Base-by-base conservation (phyloP, 2,113 vertebrate genomes). In the Sorex fumeus region DNA sequence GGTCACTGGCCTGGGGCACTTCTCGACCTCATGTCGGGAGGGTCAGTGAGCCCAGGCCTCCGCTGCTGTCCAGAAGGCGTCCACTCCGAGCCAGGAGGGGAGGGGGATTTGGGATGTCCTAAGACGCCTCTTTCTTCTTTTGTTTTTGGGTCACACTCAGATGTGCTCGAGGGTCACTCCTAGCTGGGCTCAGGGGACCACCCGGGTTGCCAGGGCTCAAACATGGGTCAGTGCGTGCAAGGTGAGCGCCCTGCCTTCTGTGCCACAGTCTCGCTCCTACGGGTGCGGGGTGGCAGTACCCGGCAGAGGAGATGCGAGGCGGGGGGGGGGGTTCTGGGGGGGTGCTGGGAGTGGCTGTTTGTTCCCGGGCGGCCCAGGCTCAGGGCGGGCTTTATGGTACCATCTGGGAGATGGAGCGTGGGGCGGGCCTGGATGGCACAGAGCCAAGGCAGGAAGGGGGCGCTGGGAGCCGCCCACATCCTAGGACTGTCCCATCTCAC, bases 361-460 rank as follows among this genome's bases (percentile, higher is more conserved):
- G 93, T 77, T 97, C 84, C 89, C 1, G 34, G 71, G 60, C 3
- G 13, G 93, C 90, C 78, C 75, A 88, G 88, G 80, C 40, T 81
- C 3, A 0, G 60, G 62, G 90, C 45, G 25, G 72, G 86, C 92
- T 96, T 96, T 96, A 97, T 94, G 91, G 80, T 96, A 81, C 96
- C 96, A 97, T 97, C 96, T 97, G 96, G 96, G 64, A 95, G 93
- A 96, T 93, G 92, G 72, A 77, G 75, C 84, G 10, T 1, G 57
- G 57, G 96, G 96, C 92, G 91, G 93, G 69, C 67, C 95, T 36
- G 7, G 15, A 67, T 91, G 91, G 95, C 88, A n/a, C 0, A 2
- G 30, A 88, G 66, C 94, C 96, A 77, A 83, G 88, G 85, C 0
- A 1, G 78, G 78, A 71, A 67, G 72, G 40, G 90, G 92, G 60